Base-by-base conservation (phyloP, 2,888 invertebrate species). In the Aplocera efformata region DNA sequence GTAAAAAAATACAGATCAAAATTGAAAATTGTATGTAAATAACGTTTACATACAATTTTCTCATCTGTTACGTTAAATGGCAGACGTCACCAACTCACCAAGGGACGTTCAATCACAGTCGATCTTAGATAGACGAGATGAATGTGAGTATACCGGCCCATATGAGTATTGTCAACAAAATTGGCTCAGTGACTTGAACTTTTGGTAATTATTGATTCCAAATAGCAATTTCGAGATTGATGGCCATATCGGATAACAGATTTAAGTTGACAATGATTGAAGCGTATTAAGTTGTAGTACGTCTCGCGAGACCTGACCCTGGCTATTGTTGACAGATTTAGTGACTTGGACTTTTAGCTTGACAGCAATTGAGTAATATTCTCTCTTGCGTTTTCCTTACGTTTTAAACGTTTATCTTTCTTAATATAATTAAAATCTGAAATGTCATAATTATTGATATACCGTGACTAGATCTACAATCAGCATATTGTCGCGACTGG, bases 51-150 rank as follows among this genome's bases (percentile, higher is more conserved):
- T 32, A 44, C 41, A 32, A 38, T 50, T 48, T 54, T 37, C 50
- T 48, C 32, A 45, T 42, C 29, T 38, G 45, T 48, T 45, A 52
- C 41, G 44, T 45, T 48, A 31, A 46, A 44, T 48, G 48, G 44
- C 28, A 46, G 48, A 17, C 69, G 1, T 24, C 28, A 35, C 68
- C 76, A 39, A 42, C 1, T 24, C 28, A 35, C 68, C 76, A 39
- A 42, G 63, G 63, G 79, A 74, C 72, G 60, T 53, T 81, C 83
- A 66, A 84, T 82, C 82, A 78, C 70, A 57, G 72, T 69, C 65
- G 54, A 44, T 48, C 53, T 53, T 52, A 54, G 58, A 60, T 49
- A 42, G 43, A 48, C 45, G 38, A 59, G 60, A 63, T 56, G 59
- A 54, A 58, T 58, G 56, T 61, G 56, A 48, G 42, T 41, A 49